Evolutionary conservation across 2,888 invertebrate species (phyloP), one percentile per base, ranked within the genome.

Genomic region (Rhamnusium bicolor): DNA sequence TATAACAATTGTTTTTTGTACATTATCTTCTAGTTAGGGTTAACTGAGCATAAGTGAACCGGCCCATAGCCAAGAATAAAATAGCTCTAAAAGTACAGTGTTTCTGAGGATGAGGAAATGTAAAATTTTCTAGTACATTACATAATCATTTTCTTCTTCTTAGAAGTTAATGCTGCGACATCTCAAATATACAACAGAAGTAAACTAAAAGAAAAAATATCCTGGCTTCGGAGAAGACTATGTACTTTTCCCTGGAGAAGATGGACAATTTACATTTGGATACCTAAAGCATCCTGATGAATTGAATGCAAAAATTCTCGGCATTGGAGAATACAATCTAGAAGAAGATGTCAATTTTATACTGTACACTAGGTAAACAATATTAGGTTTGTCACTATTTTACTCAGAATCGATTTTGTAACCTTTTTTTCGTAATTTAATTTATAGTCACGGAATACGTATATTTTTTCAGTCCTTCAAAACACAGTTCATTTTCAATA

Each of bases 211-310:
- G 46, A 78, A 66, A n/a, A 74, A 76, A 71, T 81, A 82, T 76
- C 84, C 85, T 24, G 74, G 84, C 80, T 90, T 89, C 73, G 90
- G 90, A 7, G 85, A 86, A 1, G 87, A 89, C 46, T 91, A 90
- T 89, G 83, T 91, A 66, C 83, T 89, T 70, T 89, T 89, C 76
- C 81, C 89, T 18, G 90, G 89, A 68, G 90, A 90, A 2, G 85
- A 89, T 71, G 90, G 88, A 5, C 84, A 84, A 16, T 87, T 85
- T 0, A 86, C 79, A 7, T 72, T 76, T 21, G 84, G 80, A 5
- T 81, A 82, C 72, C 79, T 84, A 10, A 73, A 72, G 74, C 87
- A 60, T 86, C 89, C 40, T 0, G n/a, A 40, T 10, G 40, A 40
- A 0, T 40, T 40, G 40, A 27, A 72, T 12, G 18, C 29, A 0